Base-by-base conservation (phyloP, 2,797 vertebrate species). In the Hephaestus fuliginosus region DNA sequence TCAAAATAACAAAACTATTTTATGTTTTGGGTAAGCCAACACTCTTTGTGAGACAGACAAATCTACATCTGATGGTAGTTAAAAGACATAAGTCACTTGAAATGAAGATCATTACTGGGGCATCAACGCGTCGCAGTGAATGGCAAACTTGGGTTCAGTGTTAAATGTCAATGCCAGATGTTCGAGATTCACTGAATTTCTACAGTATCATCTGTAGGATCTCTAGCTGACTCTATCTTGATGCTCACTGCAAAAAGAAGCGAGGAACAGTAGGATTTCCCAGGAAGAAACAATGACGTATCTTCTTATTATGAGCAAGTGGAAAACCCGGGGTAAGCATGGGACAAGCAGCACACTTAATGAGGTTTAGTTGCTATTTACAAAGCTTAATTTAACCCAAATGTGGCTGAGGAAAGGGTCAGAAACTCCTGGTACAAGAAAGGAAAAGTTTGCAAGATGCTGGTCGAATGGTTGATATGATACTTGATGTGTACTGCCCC, bases 1-100 rank as follows among this genome's bases (percentile, higher is more conserved):
- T 88, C 75, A 72, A 73, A 87, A 84, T 70, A 74, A 68, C 11
- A 68, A 14, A 84, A 75, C 52, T 70, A 85, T 83, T 86, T 87
- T 8, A 64, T 70, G 62, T 84, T 77, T 84, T 44, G 11, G 36
- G 4, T 18, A 73, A 36, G 76, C 71, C 81, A 85, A 52, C 25
- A 5, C 12, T 66, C 62, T 76, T 39, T 75, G 14, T 49, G 12
- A 46, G 33, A 72, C 67, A 70, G 30, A 68, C 15, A 66, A 77
- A 65, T 74, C 60, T 71, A 55, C 51, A 70, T 81, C 51, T 76
- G 36, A 86, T 70, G 48, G 70, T 36, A 22, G 53, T 71, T 66
- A 70, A 76, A 76, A 78, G 68, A 69, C 43, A 71, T 5, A 80
- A 33, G 14, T 82, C 43, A 46, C 33, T 65, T 62, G 10, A 70